These are phyloP conservation scores for Pinctada fucata DNA, from an alignment of 2,888 invertebrate genomes.

Conservation along the genomic window DNA sequence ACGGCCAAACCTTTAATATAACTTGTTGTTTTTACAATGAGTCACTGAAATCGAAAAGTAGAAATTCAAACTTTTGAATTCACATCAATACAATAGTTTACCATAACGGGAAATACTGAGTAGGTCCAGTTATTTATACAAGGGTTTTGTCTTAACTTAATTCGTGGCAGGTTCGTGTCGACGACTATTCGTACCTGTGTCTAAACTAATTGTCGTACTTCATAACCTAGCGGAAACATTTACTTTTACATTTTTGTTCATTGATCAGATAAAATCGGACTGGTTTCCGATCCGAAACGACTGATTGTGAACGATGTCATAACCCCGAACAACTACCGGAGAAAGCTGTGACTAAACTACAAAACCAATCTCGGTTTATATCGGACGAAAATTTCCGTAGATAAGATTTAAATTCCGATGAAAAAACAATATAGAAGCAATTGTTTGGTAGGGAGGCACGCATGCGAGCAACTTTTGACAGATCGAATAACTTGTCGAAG, in stretches of 20 bases:
- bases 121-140: background rate
- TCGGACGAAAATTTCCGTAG: background rate
- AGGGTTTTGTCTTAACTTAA: background rate
- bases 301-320: background rate
- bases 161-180: background rate
- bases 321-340: background rate
- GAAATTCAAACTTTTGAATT: background rate
- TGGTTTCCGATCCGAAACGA: background rate
- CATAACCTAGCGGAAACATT: background rate
- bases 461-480: background rate
- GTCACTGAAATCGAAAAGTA: background rate
- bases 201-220: background rate
- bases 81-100: background rate
- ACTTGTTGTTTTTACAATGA: background rate
- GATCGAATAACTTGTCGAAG: background rate
- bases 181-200: background rate
- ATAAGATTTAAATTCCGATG: background rate
- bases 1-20: too few relatives aligned
- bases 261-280: background rate
- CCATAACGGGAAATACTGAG: background rate
- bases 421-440: background rate
- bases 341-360: background rate
- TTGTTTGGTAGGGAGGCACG: background rate
- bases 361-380: background rate
- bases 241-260: background rate